These are phyloP conservation scores for Amaurobius ferox DNA, from an alignment of 2,888 invertebrate species.

Conservation along the genomic window DNA sequence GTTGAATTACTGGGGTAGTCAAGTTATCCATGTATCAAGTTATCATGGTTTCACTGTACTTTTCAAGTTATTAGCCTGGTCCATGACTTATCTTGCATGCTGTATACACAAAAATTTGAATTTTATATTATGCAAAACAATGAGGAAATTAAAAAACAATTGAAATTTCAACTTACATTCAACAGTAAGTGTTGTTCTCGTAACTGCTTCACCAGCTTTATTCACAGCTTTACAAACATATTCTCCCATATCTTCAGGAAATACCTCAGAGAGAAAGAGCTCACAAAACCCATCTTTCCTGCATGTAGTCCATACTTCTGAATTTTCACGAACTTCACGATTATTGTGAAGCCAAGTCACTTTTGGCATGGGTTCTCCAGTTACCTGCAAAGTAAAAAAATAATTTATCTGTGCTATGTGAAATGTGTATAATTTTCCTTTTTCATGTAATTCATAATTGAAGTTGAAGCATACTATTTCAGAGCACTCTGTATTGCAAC, in stretches of 20 bases:
- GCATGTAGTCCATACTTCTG: constrained; percentile 83
- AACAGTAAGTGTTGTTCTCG: constrained; percentile 75
- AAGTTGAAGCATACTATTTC: too few species aligned
- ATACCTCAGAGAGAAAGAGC: constrained; percentile 86
- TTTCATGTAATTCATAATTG: too few species aligned
- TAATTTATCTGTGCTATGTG: background rate
- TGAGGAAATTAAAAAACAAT: too few species aligned
- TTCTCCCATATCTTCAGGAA: constrained; percentile 93
- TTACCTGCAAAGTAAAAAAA: constrained; percentile 55
- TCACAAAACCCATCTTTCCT: constrained; percentile 86
- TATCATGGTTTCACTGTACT: too few species aligned
- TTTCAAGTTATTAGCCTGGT: too few species aligned
- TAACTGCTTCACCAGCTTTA: constrained; percentile 90
- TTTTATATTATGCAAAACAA: too few species aligned
- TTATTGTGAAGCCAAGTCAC: constrained; percentile 81
- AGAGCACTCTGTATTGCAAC: too few species aligned
- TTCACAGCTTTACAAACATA: constrained; percentile 96
- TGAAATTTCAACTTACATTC: constrained; percentile 77
- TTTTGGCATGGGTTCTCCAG: constrained; percentile 73
- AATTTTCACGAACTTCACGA: constrained; percentile 82
- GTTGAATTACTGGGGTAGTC: too few species aligned
- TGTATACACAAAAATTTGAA: too few species aligned
- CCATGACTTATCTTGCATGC: too few species aligned
- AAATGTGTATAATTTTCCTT: too few species aligned
- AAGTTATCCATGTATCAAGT: too few species aligned